Evolutionary conservation across 2,888 invertebrate genomes (phyloP), one percentile per base, ranked within the genome.

Genomic region (Gisinianus flammeolus): DNA sequence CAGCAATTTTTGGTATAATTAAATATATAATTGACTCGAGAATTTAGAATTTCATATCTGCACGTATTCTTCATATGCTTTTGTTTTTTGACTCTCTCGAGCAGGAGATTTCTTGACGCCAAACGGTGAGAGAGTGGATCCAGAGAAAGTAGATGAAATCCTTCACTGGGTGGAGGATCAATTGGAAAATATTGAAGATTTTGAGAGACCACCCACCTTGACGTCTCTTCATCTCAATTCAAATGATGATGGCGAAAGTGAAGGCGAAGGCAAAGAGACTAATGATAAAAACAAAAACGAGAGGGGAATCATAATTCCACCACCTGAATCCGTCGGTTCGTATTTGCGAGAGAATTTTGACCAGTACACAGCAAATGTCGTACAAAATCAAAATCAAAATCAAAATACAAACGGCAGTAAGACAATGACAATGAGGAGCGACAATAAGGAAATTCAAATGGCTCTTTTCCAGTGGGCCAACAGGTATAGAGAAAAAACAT

Each of bases 381-480:
- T 16, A 44, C 52, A 16, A 44, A 44, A 44, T 8, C 52, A 16
- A 44, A 44, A 44, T 16, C 52, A 16, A 44, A 44, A 44, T 16
- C 10, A 16, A 44, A 44, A 44, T 16, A 16, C 10, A 44, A 44
- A 44, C 52, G 33, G 16, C 16, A n/a, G 33, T 16, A 62, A 16
- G 62, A 62, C 62, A 62, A 62, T 0, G 12, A 24, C 3, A 58
- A 72, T 56, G n/a, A 56, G 66, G 30, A 56, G 68, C 85, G n/a
- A n/a, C n/a, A n/a, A n/a, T n/a, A n/a, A 86, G 69, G 87, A 88
- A 76, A 87, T 89, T 70, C 88, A 88, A 81, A 85, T 87, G 78
- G 89, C 91, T 79, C 85, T 91, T 35, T 90, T 89, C 80, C 89
- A 91, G 84, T 92, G 92, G 91, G 89, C 90, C 83, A 85, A 89